Evolutionary conservation across 2,888 invertebrate genomes (phyloP).

Genomic region (Keiferia lycopersicella): DNA sequence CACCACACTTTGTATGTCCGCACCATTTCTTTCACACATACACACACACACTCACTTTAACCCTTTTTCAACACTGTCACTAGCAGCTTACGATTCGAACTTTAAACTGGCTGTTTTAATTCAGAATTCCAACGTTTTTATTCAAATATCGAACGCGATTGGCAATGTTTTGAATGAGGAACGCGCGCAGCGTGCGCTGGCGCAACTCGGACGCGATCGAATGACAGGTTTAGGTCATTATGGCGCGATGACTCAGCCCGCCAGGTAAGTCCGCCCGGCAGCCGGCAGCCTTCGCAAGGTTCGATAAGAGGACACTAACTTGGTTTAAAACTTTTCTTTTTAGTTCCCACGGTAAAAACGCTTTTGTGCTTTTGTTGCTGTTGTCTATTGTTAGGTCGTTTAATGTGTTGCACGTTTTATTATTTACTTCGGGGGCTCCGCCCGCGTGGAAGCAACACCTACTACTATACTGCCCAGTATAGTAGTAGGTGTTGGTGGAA

Average conservation of each 20-base stretch:
- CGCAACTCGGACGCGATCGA: slow-evolving; percentile 56
- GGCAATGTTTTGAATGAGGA: slow-evolving; percentile 31
- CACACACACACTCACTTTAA: too few species aligned
- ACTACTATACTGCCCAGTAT: too few species aligned
- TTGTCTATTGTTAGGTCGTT: background rate
- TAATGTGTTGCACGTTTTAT: slow-evolving; percentile 2
- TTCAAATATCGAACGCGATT: slow-evolving; percentile 30
- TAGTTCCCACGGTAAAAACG: slow-evolving; percentile 22
- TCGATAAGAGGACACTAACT: slow-evolving; percentile 7
- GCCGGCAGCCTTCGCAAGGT: slow-evolving; percentile 19
- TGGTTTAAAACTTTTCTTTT: slow-evolving; percentile 8
- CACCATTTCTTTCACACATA: slow-evolving; percentile 55
- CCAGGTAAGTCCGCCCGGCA: slow-evolving; percentile 43
- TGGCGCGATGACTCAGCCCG: slow-evolving; percentile 53
- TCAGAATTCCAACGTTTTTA: slow-evolving; percentile 21
- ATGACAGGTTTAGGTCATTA: slow-evolving; percentile 69
- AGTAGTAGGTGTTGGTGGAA: too few species aligned
- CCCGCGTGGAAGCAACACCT: background rate
- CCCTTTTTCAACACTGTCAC: slow-evolving; percentile 32
- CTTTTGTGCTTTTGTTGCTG: background rate
- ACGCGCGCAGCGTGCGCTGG: slow-evolving; percentile 57
- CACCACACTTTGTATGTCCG: slow-evolving; percentile 65
- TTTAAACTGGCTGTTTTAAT: background rate
- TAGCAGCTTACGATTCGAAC: background rate
- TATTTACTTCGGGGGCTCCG: background rate